A percentile compares a stretch with the other conserved stretches of the same genome.
phyloP scores from a whole-genome alignment of 2,113 vertebrate species.

The Muscicapa adusta region DNA sequence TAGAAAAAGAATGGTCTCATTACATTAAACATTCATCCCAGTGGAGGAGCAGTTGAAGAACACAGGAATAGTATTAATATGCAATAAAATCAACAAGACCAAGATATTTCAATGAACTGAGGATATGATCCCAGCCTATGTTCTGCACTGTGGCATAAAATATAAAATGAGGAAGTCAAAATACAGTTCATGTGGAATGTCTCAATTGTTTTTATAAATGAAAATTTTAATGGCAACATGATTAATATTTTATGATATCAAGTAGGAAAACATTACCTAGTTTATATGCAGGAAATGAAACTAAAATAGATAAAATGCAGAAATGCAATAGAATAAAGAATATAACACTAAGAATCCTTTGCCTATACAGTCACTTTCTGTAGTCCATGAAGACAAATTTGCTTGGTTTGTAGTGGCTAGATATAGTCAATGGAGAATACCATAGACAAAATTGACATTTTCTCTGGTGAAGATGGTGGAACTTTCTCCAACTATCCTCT shows the following conservation, averaged over 20 bases:
- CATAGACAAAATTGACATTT: background rate
- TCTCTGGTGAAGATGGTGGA: background rate
- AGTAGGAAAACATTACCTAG: background rate
- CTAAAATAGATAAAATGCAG: background rate
- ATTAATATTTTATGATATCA: background rate
- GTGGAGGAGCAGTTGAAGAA: background rate
- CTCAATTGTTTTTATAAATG: background rate
- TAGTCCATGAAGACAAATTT: background rate
- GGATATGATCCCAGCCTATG: background rate
- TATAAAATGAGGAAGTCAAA: background rate
- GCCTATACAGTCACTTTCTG: background rate
- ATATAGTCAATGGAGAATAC: background rate
- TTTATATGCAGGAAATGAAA: background rate
- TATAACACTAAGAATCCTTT: background rate
- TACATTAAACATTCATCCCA: background rate
- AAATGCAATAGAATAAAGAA: background rate
- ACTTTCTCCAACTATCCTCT: background rate
- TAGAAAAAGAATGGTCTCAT: background rate
- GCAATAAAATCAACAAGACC: background rate
- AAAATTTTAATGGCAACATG: background rate
- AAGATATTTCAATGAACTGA: background rate
- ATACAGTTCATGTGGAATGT: background rate
- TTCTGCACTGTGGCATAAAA: background rate
- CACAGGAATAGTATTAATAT: no score
- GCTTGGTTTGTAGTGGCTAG: background rate